Base-by-base conservation (phyloP, 2,888 invertebrate genomes). In the Pogonocherus hispidulus region DNA sequence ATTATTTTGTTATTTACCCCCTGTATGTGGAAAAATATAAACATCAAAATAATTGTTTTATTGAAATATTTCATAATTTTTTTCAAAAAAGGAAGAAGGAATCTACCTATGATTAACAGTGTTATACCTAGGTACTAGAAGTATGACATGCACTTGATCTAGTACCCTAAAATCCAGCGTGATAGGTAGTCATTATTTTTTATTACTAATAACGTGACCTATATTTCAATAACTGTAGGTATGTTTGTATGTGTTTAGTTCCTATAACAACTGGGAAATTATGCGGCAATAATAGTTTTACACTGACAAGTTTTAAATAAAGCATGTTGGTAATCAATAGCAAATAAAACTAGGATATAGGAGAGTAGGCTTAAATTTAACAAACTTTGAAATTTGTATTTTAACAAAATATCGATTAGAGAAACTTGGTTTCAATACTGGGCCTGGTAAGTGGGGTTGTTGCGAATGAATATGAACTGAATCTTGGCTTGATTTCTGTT, bases 231-330 rank as follows among this genome's bases (percentile, higher is more conserved):
- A n/a, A n/a, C n/a, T n/a, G 2, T 19, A 19, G 16, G 27, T n/a
- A n/a, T 41, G 57, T 59, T 47, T 59, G 57, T 59, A 14, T 59
- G 6, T 27, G 37, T 59, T 46, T 37, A 46, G 57, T 59, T 59
- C 46, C 57, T 59, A 59, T 59, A 46, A 59, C 57, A 59, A 59
- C 57, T 59, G 6, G 52, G n/a, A 49, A 49, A 49, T 49, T 22
- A 20, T 32, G 11, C 32, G 9, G 32, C 32, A 32, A 1, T 8
- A 32, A 32, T 32, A 32, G 1, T 11, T 32, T 32, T 32, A 9
- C 32, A 5, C 32, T 32, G 32, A 32, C 11, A 32, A 2, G 32
- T 32, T 32, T 32, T 32, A 32, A 32, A 32, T 32, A 32, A 32
- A 32, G 32, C 6, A 32, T 32, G 8, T 32, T 32, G 32, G 32